Base-by-base conservation (phyloP, 2,888 invertebrate species). In the Agriopis leucophaearia region DNA sequence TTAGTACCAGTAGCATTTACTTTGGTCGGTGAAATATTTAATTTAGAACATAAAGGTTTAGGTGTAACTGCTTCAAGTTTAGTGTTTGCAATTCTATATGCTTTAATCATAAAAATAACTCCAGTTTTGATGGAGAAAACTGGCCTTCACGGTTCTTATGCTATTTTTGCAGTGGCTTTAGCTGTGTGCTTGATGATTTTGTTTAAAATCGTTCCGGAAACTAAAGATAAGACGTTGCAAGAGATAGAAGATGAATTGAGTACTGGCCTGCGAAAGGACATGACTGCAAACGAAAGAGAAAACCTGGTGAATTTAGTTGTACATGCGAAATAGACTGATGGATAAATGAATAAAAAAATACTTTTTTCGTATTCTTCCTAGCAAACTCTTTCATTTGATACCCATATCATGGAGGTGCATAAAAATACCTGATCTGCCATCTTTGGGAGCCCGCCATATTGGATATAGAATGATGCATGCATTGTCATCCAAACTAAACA, bases 211-310 rank as follows among this genome's bases (percentile, higher is more conserved):
- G 44, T 87, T 27, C 83, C 83, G 13, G 87, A 87, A 73, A 87
- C 87, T 4, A 87, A 85, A 64, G 82, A 83, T 56, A 85, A 74
- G 66, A 80, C 82, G 0, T 71, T 87, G 45, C 81, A 82, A 59
- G 80, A 85, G 36, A 84, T 87, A 52, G 86, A 86, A 70, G 73
- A 81, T 71, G 79, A 81, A 63, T 75, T 86, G 1, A 79, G 76
- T 74, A 69, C 72, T 44, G 60, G 71, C 8, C 1, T 42, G 12
- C 36, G 6, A 8, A n/a, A n/a, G 8, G 38, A 38, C 9, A 7
- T 57, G 4, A 36, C 38, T 38, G 10, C 8, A 4, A 47, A 0
- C 36, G 56, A 56, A 57, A 57, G 12, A 13, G 36, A 65, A n/a
- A 48, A 40, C 47, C 47, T 58, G 16, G 18, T 58, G 15, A 51